phyloP scores from a whole-genome alignment of 2,888 invertebrate species.

The Nasonia oneida region DNA sequence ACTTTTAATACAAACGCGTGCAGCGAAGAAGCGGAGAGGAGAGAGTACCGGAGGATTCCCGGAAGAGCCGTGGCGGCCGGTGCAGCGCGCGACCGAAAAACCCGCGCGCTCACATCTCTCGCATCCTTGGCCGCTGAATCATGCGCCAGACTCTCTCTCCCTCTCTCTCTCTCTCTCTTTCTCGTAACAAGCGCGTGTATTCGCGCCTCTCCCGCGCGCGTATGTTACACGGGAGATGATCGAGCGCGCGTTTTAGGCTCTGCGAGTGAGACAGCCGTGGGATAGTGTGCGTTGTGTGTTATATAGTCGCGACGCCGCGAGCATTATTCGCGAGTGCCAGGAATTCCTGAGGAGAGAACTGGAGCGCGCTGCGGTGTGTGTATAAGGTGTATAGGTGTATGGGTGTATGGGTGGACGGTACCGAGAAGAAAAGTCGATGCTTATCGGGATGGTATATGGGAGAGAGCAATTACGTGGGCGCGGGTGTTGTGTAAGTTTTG shows the following conservation, averaged over 20 bases:
- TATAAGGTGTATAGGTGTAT: not conserved
- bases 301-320: not conserved
- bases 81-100: slow-evolving; percentile 23
- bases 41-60: slow-evolving; percentile 47
- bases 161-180: not conserved
- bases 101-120: slow-evolving; percentile 28
- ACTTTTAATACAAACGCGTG: not conserved
- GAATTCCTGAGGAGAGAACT: not conserved
- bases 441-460: not conserved
- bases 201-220: not conserved
- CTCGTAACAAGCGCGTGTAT: slow-evolving; percentile 31
- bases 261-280: not conserved
- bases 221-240: not conserved
- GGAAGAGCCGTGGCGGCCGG: slow-evolving; percentile 35
- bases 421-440: not conserved
- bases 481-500: not conserved
- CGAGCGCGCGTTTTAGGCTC: not conserved
- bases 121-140: slow-evolving; percentile 61
- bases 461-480: not conserved
- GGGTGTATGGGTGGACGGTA: not conserved
- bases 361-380: not conserved
- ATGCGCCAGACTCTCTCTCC: slow-evolving; percentile 31
- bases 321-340: not conserved
- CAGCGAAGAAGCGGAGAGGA: not conserved
- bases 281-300: not conserved